These are phyloP conservation scores for Drymonia ruficornis DNA, from an alignment of 2,888 invertebrate genomes.

Conservation along the genomic window DNA sequence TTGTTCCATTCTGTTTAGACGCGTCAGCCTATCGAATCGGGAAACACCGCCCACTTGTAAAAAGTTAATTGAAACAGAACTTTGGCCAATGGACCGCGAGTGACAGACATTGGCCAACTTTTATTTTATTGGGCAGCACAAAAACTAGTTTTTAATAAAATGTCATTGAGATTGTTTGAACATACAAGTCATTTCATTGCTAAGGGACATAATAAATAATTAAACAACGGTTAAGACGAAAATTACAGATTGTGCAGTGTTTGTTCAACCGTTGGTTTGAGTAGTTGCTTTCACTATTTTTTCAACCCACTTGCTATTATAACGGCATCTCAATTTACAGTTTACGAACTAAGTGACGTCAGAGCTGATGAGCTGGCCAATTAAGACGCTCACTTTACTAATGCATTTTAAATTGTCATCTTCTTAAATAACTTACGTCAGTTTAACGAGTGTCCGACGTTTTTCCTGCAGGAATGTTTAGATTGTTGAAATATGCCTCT, in stretches of 20 bases:
- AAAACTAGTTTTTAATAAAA: too few species aligned
- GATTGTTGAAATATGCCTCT: neutral
- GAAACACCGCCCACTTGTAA: constrained; percentile 19
- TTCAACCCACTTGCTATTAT: neutral
- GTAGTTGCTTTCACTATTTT: neutral
- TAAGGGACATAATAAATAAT: neutral
- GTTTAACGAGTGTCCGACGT: constrained; percentile 1
- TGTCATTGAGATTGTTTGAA: too few species aligned
- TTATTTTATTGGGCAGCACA: too few species aligned
- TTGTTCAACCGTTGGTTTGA: constrained; percentile 15
- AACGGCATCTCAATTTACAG: neutral
- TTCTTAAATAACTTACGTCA: neutral
- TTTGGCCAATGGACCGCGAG: constrained; percentile 7
- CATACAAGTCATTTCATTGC: too few species aligned
- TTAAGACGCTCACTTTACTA: constrained; percentile 22
- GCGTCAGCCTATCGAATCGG: constrained; percentile 13
- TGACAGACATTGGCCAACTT: too few species aligned
- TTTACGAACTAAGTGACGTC: constrained; percentile 19
- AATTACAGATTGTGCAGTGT: neutral
- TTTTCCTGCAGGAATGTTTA: neutral
- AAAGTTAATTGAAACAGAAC: constrained; percentile 12
- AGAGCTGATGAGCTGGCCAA: constrained; percentile 19
- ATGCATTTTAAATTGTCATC: constrained; percentile 30
- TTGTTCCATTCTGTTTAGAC: constrained; percentile 9
- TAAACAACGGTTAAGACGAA: neutral